Evolutionary conservation across 2,888 invertebrate species (phyloP).

Genomic region (Holacanthella duospinosa): DNA sequence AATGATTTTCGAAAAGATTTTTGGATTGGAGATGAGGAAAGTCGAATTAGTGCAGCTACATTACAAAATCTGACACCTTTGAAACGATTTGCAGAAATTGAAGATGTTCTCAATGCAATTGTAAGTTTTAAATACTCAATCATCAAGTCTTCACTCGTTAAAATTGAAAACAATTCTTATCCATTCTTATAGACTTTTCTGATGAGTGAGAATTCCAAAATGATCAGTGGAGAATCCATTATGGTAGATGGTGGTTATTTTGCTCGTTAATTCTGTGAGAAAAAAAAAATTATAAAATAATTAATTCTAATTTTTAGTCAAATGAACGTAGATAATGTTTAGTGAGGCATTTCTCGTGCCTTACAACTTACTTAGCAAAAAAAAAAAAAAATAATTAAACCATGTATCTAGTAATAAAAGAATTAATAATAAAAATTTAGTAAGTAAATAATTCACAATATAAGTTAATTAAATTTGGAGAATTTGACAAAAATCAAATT

Average conservation of each 20-base stretch:
- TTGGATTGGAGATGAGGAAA: background rate
- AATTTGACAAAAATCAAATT: too few species aligned
- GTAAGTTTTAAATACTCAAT: background rate
- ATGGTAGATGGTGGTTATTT: background rate
- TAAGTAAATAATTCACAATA: too few species aligned
- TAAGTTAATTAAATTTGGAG: too few species aligned
- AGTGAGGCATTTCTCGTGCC: background rate
- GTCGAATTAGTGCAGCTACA: background rate
- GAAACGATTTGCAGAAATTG: background rate
- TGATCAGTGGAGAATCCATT: conserved; percentile 1
- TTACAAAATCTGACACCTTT: background rate
- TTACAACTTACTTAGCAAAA: background rate
- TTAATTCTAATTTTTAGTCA: too few species aligned
- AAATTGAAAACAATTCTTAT: too few species aligned
- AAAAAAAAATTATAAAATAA: background rate
- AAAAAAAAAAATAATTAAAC: background rate
- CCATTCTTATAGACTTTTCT: background rate
- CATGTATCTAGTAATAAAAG: background rate
- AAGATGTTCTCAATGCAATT: background rate
- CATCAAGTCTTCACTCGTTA: background rate
- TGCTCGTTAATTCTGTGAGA: background rate
- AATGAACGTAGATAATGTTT: background rate
- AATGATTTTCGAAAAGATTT: conserved; percentile 1
- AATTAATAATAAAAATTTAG: too few species aligned
- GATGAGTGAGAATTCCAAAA: background rate